Evolutionary conservation across 1,140 invertebrate species (phyloP).

Genomic region (Watersipora subatra): DNA sequence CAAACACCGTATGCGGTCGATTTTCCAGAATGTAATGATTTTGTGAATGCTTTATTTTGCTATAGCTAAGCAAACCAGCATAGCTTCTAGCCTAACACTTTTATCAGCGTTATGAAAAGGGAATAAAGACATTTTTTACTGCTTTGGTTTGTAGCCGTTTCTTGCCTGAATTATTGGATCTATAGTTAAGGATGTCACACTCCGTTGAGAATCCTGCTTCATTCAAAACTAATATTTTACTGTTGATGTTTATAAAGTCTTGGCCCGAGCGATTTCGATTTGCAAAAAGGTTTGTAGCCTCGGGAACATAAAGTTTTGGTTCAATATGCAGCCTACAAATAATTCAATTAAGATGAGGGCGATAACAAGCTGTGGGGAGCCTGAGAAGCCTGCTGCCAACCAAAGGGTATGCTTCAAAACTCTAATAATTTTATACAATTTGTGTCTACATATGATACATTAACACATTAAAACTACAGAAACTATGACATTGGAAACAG

Average conservation of each 20-base stretch:
- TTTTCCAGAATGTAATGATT: conserved; percentile 41
- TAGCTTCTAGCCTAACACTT: conserved; percentile 93
- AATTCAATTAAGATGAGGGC: too few species aligned
- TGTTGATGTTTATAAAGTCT: conserved; percentile 50
- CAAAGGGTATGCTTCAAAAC: too few species aligned
- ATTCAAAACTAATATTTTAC: conserved; percentile 54
- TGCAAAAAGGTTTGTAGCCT: conserved; percentile 22
- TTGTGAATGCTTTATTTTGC: conserved; percentile 43
- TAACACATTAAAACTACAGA: too few species aligned
- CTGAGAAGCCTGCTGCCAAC: too few species aligned
- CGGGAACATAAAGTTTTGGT: conserved; percentile 24
- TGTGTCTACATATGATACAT: too few species aligned
- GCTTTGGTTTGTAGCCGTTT: conserved; percentile 64
- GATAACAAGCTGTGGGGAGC: too few species aligned
- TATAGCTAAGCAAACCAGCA: conserved; percentile 69
- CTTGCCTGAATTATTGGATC: conserved; percentile 80
- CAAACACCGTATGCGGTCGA: conserved; percentile 42
- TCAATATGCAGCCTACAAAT: too few species aligned
- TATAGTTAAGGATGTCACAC: conserved; percentile 79
- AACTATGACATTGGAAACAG: too few species aligned
- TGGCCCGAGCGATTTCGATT: conserved; percentile 51
- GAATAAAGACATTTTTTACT: conserved; percentile 63
- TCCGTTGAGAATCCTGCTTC: conserved; percentile 93
- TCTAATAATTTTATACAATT: too few species aligned
- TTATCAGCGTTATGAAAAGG: conserved; percentile 52